Evolutionary conservation across 2,113 vertebrate genomes (phyloP), one percentile per base, ranked within the genome.

Genomic region (Muntiacus muntjak): DNA sequence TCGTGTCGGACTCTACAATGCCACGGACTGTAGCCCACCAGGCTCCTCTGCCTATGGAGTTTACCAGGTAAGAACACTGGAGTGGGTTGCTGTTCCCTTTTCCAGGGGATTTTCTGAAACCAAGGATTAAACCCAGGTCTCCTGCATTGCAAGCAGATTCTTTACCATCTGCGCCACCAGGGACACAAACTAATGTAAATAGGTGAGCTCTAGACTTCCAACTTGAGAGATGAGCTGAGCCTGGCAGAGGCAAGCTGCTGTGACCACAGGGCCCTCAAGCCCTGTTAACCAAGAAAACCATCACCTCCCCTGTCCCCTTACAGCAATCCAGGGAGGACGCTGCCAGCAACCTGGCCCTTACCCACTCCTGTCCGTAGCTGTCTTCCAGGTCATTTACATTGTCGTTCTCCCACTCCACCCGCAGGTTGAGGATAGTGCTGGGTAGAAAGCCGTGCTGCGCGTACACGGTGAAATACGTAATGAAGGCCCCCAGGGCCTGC

Each of bases 281-380:
- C 74, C 36, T 50, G 7, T 54, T 43, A 78, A 83, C 54, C 9
- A 8, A 64, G 86, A 95, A 28, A 81, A 43, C 6, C 9, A 57
- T 57, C 50, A 30, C 28, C 2, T 15, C 21, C 55, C 25, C 17
- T 74, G 50, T 50, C 30, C 78, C 55, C 43, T 45, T 8, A 79
- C 33, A 43, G n/a, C 12, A 26, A 0, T 55, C 43, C 16, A 50
- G 71, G 30, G 23, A 89, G n/a, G 58, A 9, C 0, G 15, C 30
- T 36, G 4, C n/a, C 1, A 1, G 8, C 19, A 55, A 62, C 12
- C 84, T 54, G 28, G 33, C 33, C 45, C 76, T 98, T 98, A 99
- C 99, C 99, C 99, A 99, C 96, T 99, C 87, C 94, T 99, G 99
- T 2, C 99, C 99, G 0, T 99, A 99, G 30, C 98, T 99, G 78